Evolutionary conservation across 2,113 vertebrate species (phyloP), one percentile per base, ranked within the genome.

Genomic region (Aldabrachelys gigantea): DNA sequence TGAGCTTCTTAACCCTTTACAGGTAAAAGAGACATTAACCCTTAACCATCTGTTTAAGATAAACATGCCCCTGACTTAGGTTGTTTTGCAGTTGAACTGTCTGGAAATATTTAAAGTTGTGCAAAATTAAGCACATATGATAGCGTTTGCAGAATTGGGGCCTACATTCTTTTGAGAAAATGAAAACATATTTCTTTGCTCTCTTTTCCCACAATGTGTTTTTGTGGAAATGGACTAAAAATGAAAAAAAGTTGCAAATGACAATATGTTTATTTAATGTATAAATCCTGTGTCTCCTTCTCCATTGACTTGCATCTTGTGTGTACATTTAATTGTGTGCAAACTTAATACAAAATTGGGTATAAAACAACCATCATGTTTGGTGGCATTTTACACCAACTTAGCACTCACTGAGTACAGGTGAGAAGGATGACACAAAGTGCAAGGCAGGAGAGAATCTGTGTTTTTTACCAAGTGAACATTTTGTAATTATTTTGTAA

Each of bases 261-360:
- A 31, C 53, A 91, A 80, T 50, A 11, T 0, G 21, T 90, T 91
- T 90, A 17, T 75, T 92, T 89, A 57, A 90, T 47, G 6, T 57
- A 21, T 14, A 44, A 91, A 88, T 56, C 11, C 31, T 17, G n/a
- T 12, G 2, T 4, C 3, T 84, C 78, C 16, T 29, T 35, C 59
- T 86, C n/a, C n/a, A 10, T 21, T 88, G 41, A 62, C 27, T 78
- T 53, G 24, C 7, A 44, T 49, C 8, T 87, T 89, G 16, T 59
- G 10, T 52, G 13, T 3, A 27, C 19, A 1, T n/a, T 90, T 31
- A 49, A 13, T 2, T 1, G 0, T 44, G 31, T n/a, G 38, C 9
- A 52, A 89, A 65, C 87, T 35, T 75, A 21, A 75, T 75, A 75
- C 35, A 75, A 41, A 75, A 35, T n/a, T n/a, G 10, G 8, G 38